Percentiles rank a stretch among this genome's conserved stretches.
Conservation (phyloP, 2,797 vertebrate genomes). For the Phyllotis vaccarum region DNA sequence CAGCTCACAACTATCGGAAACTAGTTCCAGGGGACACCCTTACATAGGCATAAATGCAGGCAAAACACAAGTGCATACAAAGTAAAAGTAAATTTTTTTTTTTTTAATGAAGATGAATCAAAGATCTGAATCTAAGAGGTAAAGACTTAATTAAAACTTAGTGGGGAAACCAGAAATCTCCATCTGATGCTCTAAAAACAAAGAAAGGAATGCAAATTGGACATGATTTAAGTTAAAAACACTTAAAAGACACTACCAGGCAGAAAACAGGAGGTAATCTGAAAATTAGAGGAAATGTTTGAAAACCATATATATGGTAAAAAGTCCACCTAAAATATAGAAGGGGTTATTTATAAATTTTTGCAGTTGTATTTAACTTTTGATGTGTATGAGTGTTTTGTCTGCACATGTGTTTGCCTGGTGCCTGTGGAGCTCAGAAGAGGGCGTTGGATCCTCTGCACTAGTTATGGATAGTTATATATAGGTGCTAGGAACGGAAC, state of each 20-base stretch:
- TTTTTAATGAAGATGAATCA: not conserved
- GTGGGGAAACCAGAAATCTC: conserved; percentile 44
- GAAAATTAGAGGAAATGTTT: conserved; percentile 49
- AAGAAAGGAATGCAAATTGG: conserved; percentile 17
- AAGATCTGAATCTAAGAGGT: not conserved
- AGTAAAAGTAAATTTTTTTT: not conserved
- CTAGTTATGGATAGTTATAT: no score
- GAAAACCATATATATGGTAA: conserved; percentile 8
- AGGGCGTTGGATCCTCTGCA: no score
- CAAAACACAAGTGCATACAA: not conserved
- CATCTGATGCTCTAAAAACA: not conserved
- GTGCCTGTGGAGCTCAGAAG: not conserved
- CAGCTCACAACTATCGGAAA: not conserved
- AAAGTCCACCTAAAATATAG: conserved; percentile 14
- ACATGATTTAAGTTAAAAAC: conserved; percentile 28
- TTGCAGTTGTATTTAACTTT: not conserved
- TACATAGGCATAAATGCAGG: not conserved
- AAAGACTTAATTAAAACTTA: conserved; percentile 45
- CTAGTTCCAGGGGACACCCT: not conserved
- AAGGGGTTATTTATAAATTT: not conserved
- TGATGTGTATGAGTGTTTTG: not conserved
- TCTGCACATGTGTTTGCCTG: not conserved
- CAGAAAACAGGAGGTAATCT: not conserved
- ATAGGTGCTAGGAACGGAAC: not conserved
- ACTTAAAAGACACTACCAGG: conserved; percentile 21